A percentile compares a stretch with the other conserved stretches of the same genome.
Evolutionary conservation across 2,113 vertebrate genomes (phyloP).

Genomic region (Hippocampus mohnikei): DNA sequence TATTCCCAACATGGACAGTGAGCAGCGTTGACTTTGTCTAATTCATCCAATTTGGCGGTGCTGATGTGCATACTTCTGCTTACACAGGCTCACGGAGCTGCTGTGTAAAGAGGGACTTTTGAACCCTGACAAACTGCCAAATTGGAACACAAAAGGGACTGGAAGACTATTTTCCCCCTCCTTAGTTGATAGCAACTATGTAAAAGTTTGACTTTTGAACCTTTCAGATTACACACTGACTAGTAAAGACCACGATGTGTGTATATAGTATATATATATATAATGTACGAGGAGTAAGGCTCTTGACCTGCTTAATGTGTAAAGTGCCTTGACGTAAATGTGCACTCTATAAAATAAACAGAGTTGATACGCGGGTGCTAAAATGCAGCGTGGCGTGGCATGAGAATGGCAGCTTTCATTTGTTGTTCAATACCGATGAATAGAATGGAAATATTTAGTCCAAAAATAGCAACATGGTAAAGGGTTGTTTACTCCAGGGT

Average conservation of each 20-base stretch:
- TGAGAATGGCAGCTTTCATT: neutral
- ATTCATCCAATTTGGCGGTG: constrained; percentile 54
- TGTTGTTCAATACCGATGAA: neutral
- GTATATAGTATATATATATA: too few relatives aligned
- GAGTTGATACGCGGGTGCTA: neutral
- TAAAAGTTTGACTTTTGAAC: neutral
- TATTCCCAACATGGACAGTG: constrained; percentile 37
- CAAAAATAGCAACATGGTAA: neutral
- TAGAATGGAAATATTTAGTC: neutral
- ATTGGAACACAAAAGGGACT: constrained; percentile 2
- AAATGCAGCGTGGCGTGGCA: neutral
- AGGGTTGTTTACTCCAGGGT: neutral
- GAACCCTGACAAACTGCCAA: neutral
- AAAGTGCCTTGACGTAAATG: neutral
- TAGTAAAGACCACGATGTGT: too few relatives aligned
- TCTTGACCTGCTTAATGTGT: neutral
- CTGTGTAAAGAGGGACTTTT: constrained; percentile 17
- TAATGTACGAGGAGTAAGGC: too few relatives aligned
- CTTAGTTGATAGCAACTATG: neutral
- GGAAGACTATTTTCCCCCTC: neutral
- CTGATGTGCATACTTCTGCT: constrained; percentile 31
- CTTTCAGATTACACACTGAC: too few relatives aligned
- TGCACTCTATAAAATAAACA: neutral
- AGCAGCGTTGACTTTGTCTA: constrained; percentile 44
- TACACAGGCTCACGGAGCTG: constrained; percentile 5